These are phyloP conservation scores for Dryocosmus kuriphilus DNA, from an alignment of 2,888 invertebrate genomes.

Conservation along the genomic window DNA sequence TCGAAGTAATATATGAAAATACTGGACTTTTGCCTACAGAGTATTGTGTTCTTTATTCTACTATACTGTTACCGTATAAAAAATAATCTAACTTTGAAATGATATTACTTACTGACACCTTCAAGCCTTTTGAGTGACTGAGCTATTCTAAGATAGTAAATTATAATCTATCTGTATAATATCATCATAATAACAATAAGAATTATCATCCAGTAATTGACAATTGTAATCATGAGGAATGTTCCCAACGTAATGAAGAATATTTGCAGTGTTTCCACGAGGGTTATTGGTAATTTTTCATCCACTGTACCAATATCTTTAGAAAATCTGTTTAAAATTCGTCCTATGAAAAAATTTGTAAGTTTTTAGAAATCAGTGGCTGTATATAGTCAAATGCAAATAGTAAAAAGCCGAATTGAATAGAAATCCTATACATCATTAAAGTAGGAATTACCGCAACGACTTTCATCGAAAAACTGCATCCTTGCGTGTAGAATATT, in stretches of 20 bases:
- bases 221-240: conserved; percentile 78
- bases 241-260: conserved; percentile 77
- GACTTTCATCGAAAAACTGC: conserved; percentile 92
- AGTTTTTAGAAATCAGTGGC: neutral
- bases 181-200: conserved; percentile 82
- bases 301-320: conserved; percentile 85
- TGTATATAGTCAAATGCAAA: neutral
- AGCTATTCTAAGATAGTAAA: conserved; percentile 84
- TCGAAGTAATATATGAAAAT: conserved; percentile 92
- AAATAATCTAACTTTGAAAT: neutral
- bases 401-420: too few species aligned
- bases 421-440: neutral
- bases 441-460: conserved; percentile 81
- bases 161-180: conserved; percentile 82
- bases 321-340: conserved; percentile 87
- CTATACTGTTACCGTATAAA: neutral
- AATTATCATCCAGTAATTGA: conserved; percentile 84
- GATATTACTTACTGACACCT: conserved; percentile 76
- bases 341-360: conserved; percentile 69
- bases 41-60: neutral
- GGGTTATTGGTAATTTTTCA: conserved; percentile 79
- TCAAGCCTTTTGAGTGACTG: conserved; percentile 85
- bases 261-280: conserved; percentile 80
- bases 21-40: conserved; percentile 87
- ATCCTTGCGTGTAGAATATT: conserved; percentile 88